Evolutionary conservation across 2,797 vertebrate species (phyloP).

Genomic region (Leuciscus waleckii): DNA sequence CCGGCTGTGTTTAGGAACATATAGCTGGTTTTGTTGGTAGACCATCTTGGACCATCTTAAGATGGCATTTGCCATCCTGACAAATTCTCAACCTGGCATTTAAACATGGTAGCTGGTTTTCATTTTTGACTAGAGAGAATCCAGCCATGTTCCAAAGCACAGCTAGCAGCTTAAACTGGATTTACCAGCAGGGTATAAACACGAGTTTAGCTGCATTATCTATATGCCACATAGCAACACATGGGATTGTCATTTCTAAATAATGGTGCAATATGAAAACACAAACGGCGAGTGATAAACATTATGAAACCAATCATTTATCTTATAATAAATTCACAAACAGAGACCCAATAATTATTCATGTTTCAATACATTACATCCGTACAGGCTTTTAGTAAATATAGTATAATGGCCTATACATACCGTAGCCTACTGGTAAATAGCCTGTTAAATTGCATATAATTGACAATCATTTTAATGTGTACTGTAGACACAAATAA

Average conservation of each 20-base stretch:
- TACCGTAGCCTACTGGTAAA: neutral
- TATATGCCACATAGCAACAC: conserved; percentile 36
- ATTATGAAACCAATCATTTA: neutral
- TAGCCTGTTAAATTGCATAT: neutral
- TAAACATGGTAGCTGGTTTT: neutral
- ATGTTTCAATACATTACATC: neutral
- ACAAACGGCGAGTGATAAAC: neutral
- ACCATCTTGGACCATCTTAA: neutral
- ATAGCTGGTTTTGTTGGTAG: neutral
- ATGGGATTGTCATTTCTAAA: neutral
- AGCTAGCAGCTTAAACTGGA: neutral
- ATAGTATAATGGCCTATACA: neutral
- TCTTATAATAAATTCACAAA: neutral
- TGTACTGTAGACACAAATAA: neutral
- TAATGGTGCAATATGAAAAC: conserved; percentile 21
- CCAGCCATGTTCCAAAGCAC: neutral
- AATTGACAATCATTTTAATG: neutral
- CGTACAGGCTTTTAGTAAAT: neutral
- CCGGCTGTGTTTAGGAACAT: neutral
- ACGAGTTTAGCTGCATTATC: conserved; percentile 19
- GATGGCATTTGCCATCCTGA: neutral
- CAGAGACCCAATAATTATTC: neutral
- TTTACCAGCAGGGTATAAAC: conserved; percentile 20
- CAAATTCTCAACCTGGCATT: neutral
- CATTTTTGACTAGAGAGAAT: neutral